These are phyloP conservation scores for Desmodus rotundus DNA, from an alignment of 2,113 vertebrate species.

Conservation along the genomic window DNA sequence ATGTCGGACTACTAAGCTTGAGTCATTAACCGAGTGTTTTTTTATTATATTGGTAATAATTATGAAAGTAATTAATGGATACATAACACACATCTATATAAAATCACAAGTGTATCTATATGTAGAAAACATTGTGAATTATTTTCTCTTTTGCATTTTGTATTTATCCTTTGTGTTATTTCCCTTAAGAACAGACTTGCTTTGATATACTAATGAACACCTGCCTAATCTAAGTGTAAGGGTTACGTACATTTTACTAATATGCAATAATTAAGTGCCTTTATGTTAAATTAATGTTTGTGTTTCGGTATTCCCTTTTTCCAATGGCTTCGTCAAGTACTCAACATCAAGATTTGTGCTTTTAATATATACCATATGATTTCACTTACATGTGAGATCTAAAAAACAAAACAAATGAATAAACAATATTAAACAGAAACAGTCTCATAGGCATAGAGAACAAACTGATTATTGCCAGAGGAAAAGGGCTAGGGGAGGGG, in stretches of 20 bases:
- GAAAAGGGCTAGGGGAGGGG: not conserved
- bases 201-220: not conserved
- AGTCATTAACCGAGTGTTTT: not conserved
- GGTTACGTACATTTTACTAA: not conserved
- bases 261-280: not conserved
- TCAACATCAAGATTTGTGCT: not conserved
- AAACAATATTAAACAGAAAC: not conserved
- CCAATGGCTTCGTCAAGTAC: not conserved
- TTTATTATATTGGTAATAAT: not conserved
- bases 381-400: not conserved
- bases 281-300: not conserved
- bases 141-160: not conserved
- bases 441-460: not conserved
- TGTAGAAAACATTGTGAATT: not conserved
- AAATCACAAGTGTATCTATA: not conserved
- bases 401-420: not conserved
- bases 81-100: not conserved
- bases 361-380: not conserved
- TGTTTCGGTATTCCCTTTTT: not conserved
- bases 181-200: not conserved
- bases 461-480: not conserved
- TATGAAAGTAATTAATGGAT: not conserved
- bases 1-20: not conserved
- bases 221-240: not conserved
- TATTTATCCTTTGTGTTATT: not conserved